Evolutionary conservation across 2,888 invertebrate species (phyloP).

Genomic region (Dynastes maya): DNA sequence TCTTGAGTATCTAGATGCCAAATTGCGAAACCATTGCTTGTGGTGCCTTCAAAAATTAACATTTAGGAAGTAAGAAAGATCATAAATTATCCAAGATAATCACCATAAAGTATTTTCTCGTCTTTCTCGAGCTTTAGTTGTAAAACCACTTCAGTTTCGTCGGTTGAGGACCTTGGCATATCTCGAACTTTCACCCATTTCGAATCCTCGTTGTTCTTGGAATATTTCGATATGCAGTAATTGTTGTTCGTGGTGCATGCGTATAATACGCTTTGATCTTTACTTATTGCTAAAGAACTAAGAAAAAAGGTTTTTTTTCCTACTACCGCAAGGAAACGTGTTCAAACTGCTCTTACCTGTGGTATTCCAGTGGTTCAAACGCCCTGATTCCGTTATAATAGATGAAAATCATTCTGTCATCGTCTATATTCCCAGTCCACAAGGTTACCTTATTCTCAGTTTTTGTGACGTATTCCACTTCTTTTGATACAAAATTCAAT

Average conservation of each 20-base stretch:
- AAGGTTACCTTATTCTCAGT: constrained; percentile 82
- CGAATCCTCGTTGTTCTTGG: constrained; percentile 69
- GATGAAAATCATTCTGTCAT: constrained; percentile 80
- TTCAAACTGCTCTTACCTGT: constrained; percentile 68
- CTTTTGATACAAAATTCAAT: constrained; percentile 64
- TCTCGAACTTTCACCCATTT: constrained; percentile 78
- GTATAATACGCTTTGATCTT: constrained; percentile 78
- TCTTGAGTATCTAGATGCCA: constrained; percentile 78
- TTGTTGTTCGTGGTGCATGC: constrained; percentile 79
- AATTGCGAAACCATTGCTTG: constrained; percentile 87
- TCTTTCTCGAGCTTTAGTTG: constrained; percentile 89
- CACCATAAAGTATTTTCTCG: constrained; percentile 85
- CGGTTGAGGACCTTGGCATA: constrained; percentile 79
- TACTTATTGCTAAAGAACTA: constrained; percentile 81
- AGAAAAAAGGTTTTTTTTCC: constrained; percentile 53
- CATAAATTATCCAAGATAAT: constrained; percentile 52
- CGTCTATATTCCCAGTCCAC: constrained; percentile 88
- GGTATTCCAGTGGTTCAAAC: constrained; percentile 75
- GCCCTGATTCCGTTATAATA: constrained; percentile 74
- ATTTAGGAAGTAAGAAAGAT: neutral
- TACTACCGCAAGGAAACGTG: constrained; percentile 50
- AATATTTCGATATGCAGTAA: constrained; percentile 73
- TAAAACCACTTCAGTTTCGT: constrained; percentile 82
- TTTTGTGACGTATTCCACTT: constrained; percentile 81
- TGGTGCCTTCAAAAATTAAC: constrained; percentile 73